These are phyloP conservation scores for Bugulina stolonifera DNA, from an alignment of 2,888 invertebrate genomes.

Conservation along the genomic window DNA sequence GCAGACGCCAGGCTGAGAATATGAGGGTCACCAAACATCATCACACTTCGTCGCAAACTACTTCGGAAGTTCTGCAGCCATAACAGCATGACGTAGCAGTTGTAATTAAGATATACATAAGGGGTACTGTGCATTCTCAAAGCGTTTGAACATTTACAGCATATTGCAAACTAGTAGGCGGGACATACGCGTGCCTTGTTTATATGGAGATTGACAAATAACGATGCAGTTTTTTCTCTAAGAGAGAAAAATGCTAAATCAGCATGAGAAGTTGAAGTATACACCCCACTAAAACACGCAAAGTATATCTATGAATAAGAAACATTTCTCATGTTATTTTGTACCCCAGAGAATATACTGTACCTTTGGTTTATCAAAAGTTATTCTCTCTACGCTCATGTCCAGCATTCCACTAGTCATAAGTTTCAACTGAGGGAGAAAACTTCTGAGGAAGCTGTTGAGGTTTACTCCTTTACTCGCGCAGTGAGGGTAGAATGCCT, in stretches of 20 bases:
- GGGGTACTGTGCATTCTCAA: too few species aligned
- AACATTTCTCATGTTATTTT: neutral
- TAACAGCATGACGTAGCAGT: neutral
- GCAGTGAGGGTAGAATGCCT: conserved; percentile 11
- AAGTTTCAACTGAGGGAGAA: neutral
- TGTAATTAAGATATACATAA: neutral
- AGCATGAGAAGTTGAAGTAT: too few species aligned
- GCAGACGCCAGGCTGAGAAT: neutral
- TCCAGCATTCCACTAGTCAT: neutral
- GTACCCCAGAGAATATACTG: neutral
- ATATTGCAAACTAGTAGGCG: neutral
- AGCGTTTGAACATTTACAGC: too few species aligned
- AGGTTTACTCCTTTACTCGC: conserved; percentile 1
- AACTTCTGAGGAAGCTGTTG: neutral
- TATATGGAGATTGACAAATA: neutral
- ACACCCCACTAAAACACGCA: neutral
- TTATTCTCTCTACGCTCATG: neutral
- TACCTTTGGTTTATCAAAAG: neutral
- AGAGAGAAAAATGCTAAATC: too few species aligned
- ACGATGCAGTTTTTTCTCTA: too few species aligned
- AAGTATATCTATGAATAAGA: neutral
- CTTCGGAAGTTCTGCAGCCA: conserved; percentile 8
- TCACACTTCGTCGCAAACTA: neutral
- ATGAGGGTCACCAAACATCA: conserved; percentile 18
- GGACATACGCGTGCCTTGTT: neutral